Base-by-base conservation (phyloP, 2,797 vertebrate genomes). In the Coracias cyanogaster region DNA sequence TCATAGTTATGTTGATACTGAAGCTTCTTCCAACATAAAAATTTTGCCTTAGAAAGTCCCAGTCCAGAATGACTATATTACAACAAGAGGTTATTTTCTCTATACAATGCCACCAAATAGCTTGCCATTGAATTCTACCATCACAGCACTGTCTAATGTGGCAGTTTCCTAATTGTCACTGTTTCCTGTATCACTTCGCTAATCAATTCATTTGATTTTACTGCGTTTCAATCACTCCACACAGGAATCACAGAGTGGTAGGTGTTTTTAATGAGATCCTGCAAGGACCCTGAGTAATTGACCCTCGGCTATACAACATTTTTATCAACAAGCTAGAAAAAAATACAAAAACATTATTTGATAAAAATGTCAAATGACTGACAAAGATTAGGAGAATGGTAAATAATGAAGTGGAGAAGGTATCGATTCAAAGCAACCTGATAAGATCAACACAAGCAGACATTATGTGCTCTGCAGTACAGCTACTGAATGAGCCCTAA, bases 361-460 rank as follows among this genome's bases (percentile, higher is more conserved):
- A 96, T 97, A 96, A 95, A 96, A 95, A 96, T 51, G 76, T 95
- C 94, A 96, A 93, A 89, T 69, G 92, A 87, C 95, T 93, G 93
- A 93, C 93, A 96, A 94, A 97, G 95, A 97, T 95, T 91, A 96
- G 93, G 82, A 87, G 94, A 87, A 95, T 37, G 62, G 94, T 91
- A 96, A 96, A 96, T 96, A 96, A 97, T 93, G 94, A 95, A 94
- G 92, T 93, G 89, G 72, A 92, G 92, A 87, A 87, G 84, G 71
- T 96, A 97, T 96, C 76, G 96, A 96, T 97, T 92, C 89, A 86
- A 93, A 89, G 83, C 86, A 92, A 93, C 61, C 84, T 93, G 94
- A 93, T 97, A 97, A 96, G 94, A 96, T 96, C 94, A 96, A 93
- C 91, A 92, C 74, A 80, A 96, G 96, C 76, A 87, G 93, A 83